Evolutionary conservation across 2,113 vertebrate genomes (phyloP).

Genomic region (Gobiocypris rarus): DNA sequence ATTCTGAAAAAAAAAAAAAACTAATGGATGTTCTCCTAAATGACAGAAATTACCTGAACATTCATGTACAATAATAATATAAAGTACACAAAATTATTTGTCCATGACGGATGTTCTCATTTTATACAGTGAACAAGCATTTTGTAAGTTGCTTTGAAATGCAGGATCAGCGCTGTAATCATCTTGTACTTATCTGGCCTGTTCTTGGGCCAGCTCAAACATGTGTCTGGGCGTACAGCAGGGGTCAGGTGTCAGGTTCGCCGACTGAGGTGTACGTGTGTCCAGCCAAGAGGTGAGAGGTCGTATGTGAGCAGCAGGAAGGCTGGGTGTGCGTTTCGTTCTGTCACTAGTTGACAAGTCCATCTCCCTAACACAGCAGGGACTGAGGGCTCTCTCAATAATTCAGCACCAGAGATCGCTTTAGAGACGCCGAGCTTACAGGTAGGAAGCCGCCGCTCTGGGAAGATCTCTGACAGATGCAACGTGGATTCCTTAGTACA

Average conservation of each 20-base stretch:
- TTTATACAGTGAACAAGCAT: neutral
- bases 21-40: too few species aligned
- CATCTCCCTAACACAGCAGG: slow-evolving; percentile 50
- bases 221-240: slow-evolving; percentile 17
- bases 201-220: slow-evolving; percentile 3
- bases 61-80: too few species aligned
- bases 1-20: too few species aligned
- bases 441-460: neutral
- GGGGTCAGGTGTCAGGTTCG: slow-evolving; percentile 38
- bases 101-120: too few species aligned
- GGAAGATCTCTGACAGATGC: slow-evolving; percentile 12
- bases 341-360: slow-evolving; percentile 45
- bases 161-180: neutral
- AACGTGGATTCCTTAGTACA: slow-evolving; percentile 21
- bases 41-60: too few species aligned
- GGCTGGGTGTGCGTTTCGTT: slow-evolving; percentile 41
- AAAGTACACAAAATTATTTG: too few species aligned
- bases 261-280: slow-evolving; percentile 18
- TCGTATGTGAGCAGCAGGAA: slow-evolving; percentile 11
- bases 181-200: slow-evolving; percentile 29
- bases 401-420: slow-evolving; percentile 58
- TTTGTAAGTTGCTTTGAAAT: neutral
- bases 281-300: slow-evolving; percentile 30
- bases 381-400: slow-evolving; percentile 61
- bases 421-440: slow-evolving; percentile 36